Evolutionary conservation across 2,888 invertebrate species (phyloP).

Genomic region (Aricia artaxerxes): DNA sequence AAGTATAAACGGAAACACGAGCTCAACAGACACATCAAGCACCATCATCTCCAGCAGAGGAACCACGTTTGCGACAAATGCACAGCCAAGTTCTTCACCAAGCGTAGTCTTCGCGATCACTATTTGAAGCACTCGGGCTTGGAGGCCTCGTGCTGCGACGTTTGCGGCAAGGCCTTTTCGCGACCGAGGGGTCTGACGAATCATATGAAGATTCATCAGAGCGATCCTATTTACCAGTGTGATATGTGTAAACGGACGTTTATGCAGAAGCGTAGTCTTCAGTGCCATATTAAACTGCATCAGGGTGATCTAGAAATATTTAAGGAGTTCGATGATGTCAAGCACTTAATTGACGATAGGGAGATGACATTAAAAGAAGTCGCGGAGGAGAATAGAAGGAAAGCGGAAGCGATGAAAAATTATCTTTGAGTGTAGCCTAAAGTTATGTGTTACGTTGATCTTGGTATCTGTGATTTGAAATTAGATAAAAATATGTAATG

Average conservation of each 20-base stretch:
- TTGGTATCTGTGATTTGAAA: constrained; percentile 10
- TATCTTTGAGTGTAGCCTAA: constrained; percentile 22
- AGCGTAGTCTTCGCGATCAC: constrained; percentile 67
- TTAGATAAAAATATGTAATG: neutral
- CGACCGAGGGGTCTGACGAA: constrained; percentile 62
- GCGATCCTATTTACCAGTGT: constrained; percentile 64
- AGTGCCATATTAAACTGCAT: constrained; percentile 66
- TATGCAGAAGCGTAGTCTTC: constrained; percentile 69
- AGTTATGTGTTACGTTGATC: neutral
- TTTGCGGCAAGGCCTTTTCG: constrained; percentile 65
- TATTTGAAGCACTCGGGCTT: constrained; percentile 61
- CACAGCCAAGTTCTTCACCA: constrained; percentile 70
- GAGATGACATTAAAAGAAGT: constrained; percentile 72
- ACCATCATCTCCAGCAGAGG: constrained; percentile 69
- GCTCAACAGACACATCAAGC: constrained; percentile 68
- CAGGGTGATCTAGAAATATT: constrained; percentile 74
- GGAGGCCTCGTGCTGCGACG: constrained; percentile 59
- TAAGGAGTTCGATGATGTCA: constrained; percentile 75
- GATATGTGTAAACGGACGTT: constrained; percentile 70
- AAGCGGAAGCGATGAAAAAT: constrained; percentile 48
- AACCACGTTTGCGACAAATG: constrained; percentile 69
- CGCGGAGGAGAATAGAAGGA: constrained; percentile 66
- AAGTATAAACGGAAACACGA: constrained; percentile 72
- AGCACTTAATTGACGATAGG: constrained; percentile 70
- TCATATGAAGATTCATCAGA: constrained; percentile 65